These are phyloP conservation scores for Drosophila basisetae DNA, from an alignment of 2,888 invertebrate species.

Conservation along the genomic window DNA sequence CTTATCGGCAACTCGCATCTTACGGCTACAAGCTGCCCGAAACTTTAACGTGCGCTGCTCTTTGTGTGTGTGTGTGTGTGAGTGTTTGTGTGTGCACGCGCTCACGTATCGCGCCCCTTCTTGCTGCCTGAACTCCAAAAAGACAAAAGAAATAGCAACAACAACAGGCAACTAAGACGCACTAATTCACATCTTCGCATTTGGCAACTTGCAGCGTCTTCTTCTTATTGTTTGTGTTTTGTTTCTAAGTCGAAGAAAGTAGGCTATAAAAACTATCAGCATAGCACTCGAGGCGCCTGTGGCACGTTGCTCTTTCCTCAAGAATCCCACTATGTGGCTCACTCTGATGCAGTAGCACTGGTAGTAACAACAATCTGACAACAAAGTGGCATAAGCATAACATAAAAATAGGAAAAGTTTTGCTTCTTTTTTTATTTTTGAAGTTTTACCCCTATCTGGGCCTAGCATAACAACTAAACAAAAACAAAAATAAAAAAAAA, in stretches of 20 bases:
- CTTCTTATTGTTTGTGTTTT: conserved; percentile 25
- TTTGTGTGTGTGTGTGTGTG: background rate
- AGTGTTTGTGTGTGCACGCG: background rate
- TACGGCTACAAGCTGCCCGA: conserved; percentile 66
- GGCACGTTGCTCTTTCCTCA: conserved; percentile 55
- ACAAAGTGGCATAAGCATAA: conserved; percentile 65
- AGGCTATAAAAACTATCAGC: conserved; percentile 78
- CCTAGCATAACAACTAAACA: conserved; percentile 25
- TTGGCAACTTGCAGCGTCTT: conserved; percentile 34
- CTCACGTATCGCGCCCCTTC: conserved; percentile 2
- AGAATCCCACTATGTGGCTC: conserved; percentile 44
- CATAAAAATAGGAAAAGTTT: conserved; percentile 67
- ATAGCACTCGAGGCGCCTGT: conserved; percentile 61
- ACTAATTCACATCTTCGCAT: conserved; percentile 64
- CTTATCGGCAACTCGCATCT: conserved; percentile 75
- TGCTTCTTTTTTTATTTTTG: conserved; percentile 35
- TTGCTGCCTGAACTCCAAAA: conserved; percentile 1
- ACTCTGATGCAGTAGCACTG: conserved; percentile 44
- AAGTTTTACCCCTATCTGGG: conserved; percentile 38
- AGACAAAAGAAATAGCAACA: conserved; percentile 4
- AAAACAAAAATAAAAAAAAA: conserved; percentile 6
- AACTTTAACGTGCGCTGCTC: conserved; percentile 29
- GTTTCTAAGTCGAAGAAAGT: conserved; percentile 55
- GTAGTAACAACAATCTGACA: conserved; percentile 62
- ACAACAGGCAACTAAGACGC: conserved; percentile 56